Conservation (phyloP, 2,888 invertebrate genomes). For the Trachelus iudaicus region DNA sequence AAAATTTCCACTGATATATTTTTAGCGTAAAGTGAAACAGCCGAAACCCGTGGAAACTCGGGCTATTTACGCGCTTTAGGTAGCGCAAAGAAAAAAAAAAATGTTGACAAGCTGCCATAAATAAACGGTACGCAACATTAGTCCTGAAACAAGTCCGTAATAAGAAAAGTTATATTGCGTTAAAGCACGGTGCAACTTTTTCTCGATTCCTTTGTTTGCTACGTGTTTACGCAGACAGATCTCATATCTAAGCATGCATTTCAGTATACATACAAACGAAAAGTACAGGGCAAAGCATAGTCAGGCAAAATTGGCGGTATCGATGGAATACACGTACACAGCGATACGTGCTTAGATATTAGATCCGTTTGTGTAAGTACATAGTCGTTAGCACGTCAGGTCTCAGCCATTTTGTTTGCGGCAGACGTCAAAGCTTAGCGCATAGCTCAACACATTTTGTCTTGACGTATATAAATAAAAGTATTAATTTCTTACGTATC, state of each 20-base stretch:
- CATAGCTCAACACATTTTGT: background rate
- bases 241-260: too few relatives aligned
- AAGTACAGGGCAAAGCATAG: too few relatives aligned
- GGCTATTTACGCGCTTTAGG: background rate
- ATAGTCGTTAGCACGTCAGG: background rate
- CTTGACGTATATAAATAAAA: background rate
- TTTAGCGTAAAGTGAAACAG: background rate
- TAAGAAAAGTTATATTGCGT: background rate
- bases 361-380: too few relatives aligned
- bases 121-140: background rate
- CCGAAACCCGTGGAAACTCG: background rate
- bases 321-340: too few relatives aligned
- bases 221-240: too few relatives aligned
- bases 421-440: background rate
- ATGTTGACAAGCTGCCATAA: background rate
- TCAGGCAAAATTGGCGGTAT: too few relatives aligned
- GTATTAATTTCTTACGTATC: constrained; percentile 37
- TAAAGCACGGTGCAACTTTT: background rate
- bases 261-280: too few relatives aligned
- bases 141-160: background rate
- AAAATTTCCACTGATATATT: background rate
- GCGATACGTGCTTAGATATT: too few relatives aligned
- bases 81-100: background rate
- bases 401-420: background rate
- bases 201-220: background rate